A percentile compares a stretch with the other conserved stretches of the same genome.
These are phyloP conservation scores for Pantherophis guttatus DNA, from an alignment of 2,113 vertebrate species.

Conservation along the genomic window DNA sequence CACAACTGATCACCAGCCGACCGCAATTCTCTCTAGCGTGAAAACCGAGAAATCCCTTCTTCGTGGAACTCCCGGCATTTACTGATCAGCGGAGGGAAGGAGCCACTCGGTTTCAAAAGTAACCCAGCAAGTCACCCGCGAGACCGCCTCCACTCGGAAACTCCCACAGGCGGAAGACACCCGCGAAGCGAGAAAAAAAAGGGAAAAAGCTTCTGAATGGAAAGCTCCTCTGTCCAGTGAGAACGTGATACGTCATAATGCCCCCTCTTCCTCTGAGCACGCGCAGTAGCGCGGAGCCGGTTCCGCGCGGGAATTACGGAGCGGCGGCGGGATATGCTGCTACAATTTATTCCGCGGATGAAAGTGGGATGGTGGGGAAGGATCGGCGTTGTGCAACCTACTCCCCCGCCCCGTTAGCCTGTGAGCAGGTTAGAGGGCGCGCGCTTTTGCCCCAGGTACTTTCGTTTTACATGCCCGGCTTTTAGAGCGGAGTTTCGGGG, in stretches of 20 bases:
- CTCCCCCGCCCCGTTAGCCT: neutral
- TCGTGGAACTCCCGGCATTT: neutral
- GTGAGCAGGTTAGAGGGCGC: neutral
- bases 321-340: accelerated
- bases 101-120: neutral
- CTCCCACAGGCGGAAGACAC: neutral
- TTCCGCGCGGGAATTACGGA: constrained; percentile 46
- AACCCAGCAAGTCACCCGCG: neutral
- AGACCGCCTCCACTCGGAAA: neutral
- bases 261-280: constrained; percentile 14
- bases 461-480: neutral
- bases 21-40: neutral
- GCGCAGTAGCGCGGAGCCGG: neutral
- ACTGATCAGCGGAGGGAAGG: neutral
- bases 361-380: neutral
- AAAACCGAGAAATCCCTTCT: neutral
- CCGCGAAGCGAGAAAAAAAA: neutral
- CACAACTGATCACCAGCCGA: neutral
- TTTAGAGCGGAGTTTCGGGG: neutral
- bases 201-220: neutral
- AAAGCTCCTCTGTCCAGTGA: neutral
- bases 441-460: neutral
- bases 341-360: neutral
- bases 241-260: neutral
- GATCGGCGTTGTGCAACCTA: neutral